Evolutionary conservation across 2,888 invertebrate species (phyloP), one percentile per base, ranked within the genome.

Genomic region (Pseudococcus viburni): DNA sequence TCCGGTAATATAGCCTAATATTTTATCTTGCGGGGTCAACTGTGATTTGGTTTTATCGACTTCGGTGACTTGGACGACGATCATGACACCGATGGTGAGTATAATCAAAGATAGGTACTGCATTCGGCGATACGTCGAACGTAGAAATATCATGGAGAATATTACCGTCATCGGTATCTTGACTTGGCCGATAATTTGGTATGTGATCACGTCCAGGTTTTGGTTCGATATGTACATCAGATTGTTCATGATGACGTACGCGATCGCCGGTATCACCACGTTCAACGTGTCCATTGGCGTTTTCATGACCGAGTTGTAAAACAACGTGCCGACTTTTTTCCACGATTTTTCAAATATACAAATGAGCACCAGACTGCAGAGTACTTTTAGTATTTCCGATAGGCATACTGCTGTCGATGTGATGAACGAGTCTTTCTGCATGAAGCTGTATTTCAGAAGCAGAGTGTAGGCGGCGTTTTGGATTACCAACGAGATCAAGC

Each of bases 141-240:
- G 94, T 88, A 99, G 93, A 90, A 99, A 97, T 8, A 96, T 91
- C 0, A 99, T 97, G 33, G 98, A 97, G 92, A 99, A 98, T 92
- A 99, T 94, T 19, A 99, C 99, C 8, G 99, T 99, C n/a, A 99
- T 99, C n/a, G 99, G 93, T 90, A 99, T 96, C 93, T 99, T 99
- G 90, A 99, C 92, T 92, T 99, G 99, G 93, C 99, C 99, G 88
- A 99, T 98, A 12, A 99, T 97, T 94, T 99, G 99, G 93, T 98
- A 98, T 55, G 99, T 99, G 33, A 99, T 99, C 86, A 99, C 99
- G 93, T 99, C 99, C 90, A 99, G 93, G 93, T 99, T 98, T 6
- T 98, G 97, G 48, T 99, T 97, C 0, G 99, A 98, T 39, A 99
- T 94, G 92, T 99, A 99, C 17, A 99, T 94, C 89, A 99, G 93